These are phyloP conservation scores for Lamellibrachia satsuma DNA, from an alignment of 2,888 invertebrate genomes.

Conservation along the genomic window DNA sequence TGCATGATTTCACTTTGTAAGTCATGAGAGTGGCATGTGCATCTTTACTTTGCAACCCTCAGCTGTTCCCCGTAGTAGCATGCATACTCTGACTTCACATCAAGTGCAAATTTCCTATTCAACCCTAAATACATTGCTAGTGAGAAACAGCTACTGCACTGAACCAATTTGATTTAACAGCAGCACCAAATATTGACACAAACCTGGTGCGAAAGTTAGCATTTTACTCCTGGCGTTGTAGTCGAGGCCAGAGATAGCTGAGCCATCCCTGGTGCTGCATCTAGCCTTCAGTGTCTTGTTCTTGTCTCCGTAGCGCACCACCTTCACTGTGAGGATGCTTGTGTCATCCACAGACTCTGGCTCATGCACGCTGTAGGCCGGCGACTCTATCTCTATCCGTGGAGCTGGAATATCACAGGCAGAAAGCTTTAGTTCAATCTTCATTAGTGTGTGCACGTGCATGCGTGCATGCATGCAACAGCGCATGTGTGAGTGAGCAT, in stretches of 20 bases:
- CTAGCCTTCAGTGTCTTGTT: conserved; percentile 53
- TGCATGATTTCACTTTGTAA: no score
- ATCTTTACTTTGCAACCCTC: no score
- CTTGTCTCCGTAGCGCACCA: conserved; percentile 59
- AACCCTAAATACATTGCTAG: no score
- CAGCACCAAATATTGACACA: background rate
- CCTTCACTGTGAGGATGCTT: conserved; percentile 49
- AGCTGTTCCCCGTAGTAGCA: no score
- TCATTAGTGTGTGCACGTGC: background rate
- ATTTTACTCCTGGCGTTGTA: conserved; percentile 60
- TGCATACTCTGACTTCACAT: no score
- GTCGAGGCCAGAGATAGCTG: conserved; percentile 63
- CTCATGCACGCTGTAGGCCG: conserved; percentile 58
- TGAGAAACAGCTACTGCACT: no score
- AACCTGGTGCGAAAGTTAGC: conserved; percentile 60
- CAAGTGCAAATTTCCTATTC: no score
- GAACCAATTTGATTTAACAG: background rate
- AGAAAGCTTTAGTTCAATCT: background rate
- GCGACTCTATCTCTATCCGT: conserved; percentile 53
- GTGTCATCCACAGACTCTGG: conserved; percentile 52
- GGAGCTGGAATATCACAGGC: conserved; percentile 48
- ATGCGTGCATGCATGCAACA: no score
- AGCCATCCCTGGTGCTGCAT: conserved; percentile 63
- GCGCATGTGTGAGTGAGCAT: no score
- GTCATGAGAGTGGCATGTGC: no score